Conservation (phyloP, 2,113 vertebrate genomes). For the Perca schrenkii region DNA sequence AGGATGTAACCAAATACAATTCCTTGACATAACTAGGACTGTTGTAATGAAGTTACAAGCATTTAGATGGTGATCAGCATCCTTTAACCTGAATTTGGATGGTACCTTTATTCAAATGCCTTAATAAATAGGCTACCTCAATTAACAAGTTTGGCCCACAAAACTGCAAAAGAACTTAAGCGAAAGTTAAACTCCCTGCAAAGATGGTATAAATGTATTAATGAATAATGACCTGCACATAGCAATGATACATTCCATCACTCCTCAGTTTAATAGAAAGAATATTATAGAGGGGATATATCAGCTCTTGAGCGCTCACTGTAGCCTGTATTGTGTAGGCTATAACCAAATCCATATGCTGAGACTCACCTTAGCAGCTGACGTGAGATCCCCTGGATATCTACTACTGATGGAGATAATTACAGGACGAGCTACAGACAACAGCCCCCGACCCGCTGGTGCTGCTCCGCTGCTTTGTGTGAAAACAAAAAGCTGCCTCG, state of each 20-base stretch:
- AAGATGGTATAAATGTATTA: not conserved
- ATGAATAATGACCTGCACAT: not conserved
- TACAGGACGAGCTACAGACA: constrained; percentile 52
- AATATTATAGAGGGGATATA: not conserved
- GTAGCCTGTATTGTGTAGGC: not conserved
- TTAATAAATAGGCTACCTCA: not conserved
- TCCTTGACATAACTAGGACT: not conserved
- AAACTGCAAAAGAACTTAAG: not conserved
- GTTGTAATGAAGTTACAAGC: not conserved
- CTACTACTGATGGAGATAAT: constrained; percentile 23
- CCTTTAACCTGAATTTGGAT: not conserved
- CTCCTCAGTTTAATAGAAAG: not conserved
- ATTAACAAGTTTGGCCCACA: not conserved
- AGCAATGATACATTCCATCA: not conserved
- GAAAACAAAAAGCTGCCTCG: constrained; percentile 73
- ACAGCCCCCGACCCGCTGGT: constrained; percentile 48
- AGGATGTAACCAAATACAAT: not conserved
- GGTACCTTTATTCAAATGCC: not conserved
- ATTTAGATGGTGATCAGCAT: not conserved
- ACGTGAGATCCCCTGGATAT: constrained; percentile 10
- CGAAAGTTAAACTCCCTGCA: not conserved
- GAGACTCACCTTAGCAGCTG: constrained; percentile 71
- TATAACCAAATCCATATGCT: not conserved
- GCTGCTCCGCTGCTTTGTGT: constrained; percentile 64
- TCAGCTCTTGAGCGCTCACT: not conserved